Percentiles rank a stretch among this genome's conserved stretches.
These are phyloP conservation scores for Eledone cirrhosa DNA, from an alignment of 2,888 invertebrate genomes.

Conservation along the genomic window DNA sequence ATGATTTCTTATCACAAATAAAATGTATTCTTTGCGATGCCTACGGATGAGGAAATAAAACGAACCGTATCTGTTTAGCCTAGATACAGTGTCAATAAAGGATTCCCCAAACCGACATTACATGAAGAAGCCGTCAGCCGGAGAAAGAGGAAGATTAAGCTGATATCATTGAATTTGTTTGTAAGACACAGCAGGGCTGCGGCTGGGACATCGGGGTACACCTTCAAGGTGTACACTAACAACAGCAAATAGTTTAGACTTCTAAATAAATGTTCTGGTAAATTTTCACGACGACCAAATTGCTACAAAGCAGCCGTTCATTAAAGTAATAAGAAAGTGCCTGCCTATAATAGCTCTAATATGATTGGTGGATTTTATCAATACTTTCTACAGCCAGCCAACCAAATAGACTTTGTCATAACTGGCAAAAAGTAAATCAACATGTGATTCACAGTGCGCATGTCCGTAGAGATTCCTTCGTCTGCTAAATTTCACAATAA, in stretches of 20 bases:
- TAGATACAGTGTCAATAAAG: conserved; percentile 20
- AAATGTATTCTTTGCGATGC: conserved; percentile 21
- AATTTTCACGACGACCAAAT: background rate
- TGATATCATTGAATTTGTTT: background rate
- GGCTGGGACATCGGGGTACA: background rate
- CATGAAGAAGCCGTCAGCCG: conserved; percentile 16
- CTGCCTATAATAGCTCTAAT: too few relatives aligned
- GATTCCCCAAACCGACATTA: conserved; percentile 16
- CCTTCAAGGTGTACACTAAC: conserved; percentile 8
- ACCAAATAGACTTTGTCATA: too few relatives aligned
- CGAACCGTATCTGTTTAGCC: background rate
- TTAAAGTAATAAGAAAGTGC: too few relatives aligned
- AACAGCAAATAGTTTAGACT: background rate
- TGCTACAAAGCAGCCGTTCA: too few relatives aligned
- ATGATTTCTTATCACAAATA: conserved; percentile 31
- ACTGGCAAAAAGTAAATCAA: too few relatives aligned
- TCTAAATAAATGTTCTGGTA: conserved; percentile 11
- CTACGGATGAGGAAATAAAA: background rate
- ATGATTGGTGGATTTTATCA: too few relatives aligned
- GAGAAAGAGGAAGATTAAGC: conserved; percentile 10
- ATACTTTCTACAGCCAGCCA: too few relatives aligned
- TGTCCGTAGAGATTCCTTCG: too few relatives aligned
- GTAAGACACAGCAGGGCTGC: background rate
- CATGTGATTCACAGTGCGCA: too few relatives aligned
- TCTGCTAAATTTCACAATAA: too few relatives aligned